Base-by-base conservation (phyloP, 53 echinoderm and acorn worm genomes). In the Paelopatides confundens region DNA sequence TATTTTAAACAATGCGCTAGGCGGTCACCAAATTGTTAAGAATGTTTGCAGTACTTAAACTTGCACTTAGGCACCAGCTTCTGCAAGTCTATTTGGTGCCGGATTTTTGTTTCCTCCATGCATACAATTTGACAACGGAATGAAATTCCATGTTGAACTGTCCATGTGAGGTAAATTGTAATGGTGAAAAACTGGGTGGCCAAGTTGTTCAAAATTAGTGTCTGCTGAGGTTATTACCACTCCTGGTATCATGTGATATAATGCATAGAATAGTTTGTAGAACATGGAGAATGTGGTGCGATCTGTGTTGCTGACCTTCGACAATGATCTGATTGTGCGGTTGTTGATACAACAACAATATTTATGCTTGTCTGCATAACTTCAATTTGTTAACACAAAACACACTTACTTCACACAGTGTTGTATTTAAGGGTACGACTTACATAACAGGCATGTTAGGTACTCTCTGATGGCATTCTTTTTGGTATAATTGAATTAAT, bases 181-280 rank as follows among this genome's bases (percentile, higher is more conserved):
- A 37, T 81, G 91, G 87, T 14, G 82, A 82, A 28, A 87, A 82
- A 5, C 58, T 71, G 31, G 87, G 87, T 23, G 91, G 91, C 0
- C 82, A 91, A 52, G 91, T 81, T 40, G 81, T 46, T 54, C 91
- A 91, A 54, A 91, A 91, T 67, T 91, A 82, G 85, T 74, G 87
- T 58, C 33, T 91, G 31, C 77, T 91, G 23, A 88, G 88, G 39
- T 50, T 88, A 36, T 74, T 92, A 14, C 83, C 92, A 4, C 62
- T 85, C 37, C 31, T 92, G 21, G 35, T 92, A 37, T 49, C n/a
- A n/a, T n/a, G n/a, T n/a, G n/a, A n/a, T n/a, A n/a, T n/a, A n/a
- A n/a, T n/a, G n/a, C n/a, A n/a, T n/a, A n/a, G n/a, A n/a, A n/a
- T n/a, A n/a, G n/a, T n/a, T n/a, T n/a, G n/a, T n/a, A n/a, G n/a